Base-by-base conservation (phyloP, 2,113 vertebrate species). In the Typhlomys cinereus region DNA sequence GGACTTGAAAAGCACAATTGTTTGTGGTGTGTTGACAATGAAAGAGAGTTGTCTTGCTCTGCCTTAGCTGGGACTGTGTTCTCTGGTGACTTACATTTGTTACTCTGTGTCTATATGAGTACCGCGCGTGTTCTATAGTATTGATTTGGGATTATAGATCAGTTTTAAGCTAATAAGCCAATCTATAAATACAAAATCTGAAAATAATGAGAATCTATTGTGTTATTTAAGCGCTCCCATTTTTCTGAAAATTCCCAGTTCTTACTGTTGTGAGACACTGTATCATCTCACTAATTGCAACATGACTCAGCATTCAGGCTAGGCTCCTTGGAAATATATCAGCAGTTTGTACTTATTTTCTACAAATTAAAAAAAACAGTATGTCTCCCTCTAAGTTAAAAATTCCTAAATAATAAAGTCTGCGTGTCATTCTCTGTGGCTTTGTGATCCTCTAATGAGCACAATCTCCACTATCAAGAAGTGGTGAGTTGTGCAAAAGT, bases 381-480 rank as follows among this genome's bases (percentile, higher is more conserved):
- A 11, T 61, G 10, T 78, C 39, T 80, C 50, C 94, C 52, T 94
- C 61, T 46, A 85, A 85, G 86, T 66, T 91, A 66, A 95, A 91
- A 95, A 71, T 71, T 11, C 9, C 14, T 92, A 66, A 70, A 61
- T 83, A 74, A 14, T 59, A 10, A 74, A 67, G 29, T 69, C 6
- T 5, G 1, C 50, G 41, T 78, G 11, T 73, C 57, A 66, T 73
- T 8, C 48, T 74, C 54, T 82, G 31, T 34, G 89, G 2, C 91
- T 91, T 90, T 92, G 78, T 64, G 64, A 66, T 83, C 29, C 46
- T 61, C 13, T 25, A 67, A 73, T 1, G 84, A 85, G 31, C 25
- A 34, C 90, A 85, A 76, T 62, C 39, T 39, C 41, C 93, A 73
- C 29, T 90, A 79, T 91, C 29, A 88, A 21, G n/a, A n/a, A 48